These are phyloP conservation scores for Dicycla oo DNA, from an alignment of 2,888 invertebrate genomes.

Conservation along the genomic window DNA sequence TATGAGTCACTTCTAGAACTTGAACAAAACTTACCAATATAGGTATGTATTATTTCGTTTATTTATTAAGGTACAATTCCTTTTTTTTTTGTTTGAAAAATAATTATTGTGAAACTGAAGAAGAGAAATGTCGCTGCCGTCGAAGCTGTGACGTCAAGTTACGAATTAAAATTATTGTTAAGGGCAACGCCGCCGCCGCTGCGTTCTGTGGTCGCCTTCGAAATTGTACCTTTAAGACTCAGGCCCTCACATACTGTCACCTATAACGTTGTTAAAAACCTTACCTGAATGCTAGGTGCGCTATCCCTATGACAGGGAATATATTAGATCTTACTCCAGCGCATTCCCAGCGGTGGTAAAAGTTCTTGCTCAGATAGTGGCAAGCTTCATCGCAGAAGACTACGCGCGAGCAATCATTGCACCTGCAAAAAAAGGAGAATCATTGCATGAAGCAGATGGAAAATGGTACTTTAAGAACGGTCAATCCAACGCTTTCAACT, in stretches of 20 bases:
- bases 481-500: too few species aligned
- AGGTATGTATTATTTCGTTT: neutral
- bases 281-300: conserved; percentile 93
- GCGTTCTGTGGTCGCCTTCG: neutral
- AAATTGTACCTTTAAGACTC: neutral
- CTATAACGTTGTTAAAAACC: neutral
- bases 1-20: neutral
- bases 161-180: neutral
- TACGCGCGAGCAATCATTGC: conserved; percentile 91
- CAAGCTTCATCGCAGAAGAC: conserved; percentile 93
- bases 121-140: neutral
- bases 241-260: neutral
- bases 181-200: neutral
- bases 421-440: conserved; percentile 85
- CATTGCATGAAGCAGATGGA: too few species aligned
- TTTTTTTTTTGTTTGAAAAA: neutral
- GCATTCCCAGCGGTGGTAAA: conserved; percentile 93
- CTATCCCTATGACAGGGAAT: conserved; percentile 93
- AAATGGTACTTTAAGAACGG: neutral
- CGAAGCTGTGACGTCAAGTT: neutral
- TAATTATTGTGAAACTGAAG: neutral
- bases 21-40: too few species aligned
- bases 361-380: conserved; percentile 67
- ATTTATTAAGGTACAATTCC: neutral
- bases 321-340: conserved; percentile 91